Evolutionary conservation across 1,140 invertebrate species (phyloP), one percentile per base, ranked within the genome.

Genomic region (Drosophila neocordata): DNA sequence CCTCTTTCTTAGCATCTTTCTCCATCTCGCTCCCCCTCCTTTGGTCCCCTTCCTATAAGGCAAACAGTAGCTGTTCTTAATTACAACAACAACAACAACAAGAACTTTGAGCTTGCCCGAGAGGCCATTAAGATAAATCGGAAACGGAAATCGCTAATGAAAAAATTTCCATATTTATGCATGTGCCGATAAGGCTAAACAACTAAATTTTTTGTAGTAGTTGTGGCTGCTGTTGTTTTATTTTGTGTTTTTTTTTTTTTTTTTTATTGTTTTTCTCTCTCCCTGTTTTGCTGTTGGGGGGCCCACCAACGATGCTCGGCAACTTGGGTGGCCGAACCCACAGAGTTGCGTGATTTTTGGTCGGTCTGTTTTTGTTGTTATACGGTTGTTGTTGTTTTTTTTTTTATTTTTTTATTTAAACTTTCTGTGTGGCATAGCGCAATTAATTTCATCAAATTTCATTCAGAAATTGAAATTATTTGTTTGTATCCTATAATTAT

Each of bases 61-160:
- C 15, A 85, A 85, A 85, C 82, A 64, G 82, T 88, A 88, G 83
- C 82, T 35, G 60, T 57, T 82, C 83, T 88, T 87, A 87, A 87
- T 87, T 87, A 87, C 87, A 90, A 89, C 66, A 89, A 71, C 70
- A 75, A 55, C 72, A 80, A 24, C 18, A 53, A 52, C 11, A 18
- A 15, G 12, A 57, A 20, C 9, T 34, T 57, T 60, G 51, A 63
- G 59, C 69, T 35, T 55, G 64, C 35, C 63, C 41, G 8, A 48
- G 44, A 4, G 65, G 37, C 68, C 78, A 85, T 82, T 82, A 78
- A 88, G 82, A 87, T 87, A 87, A 88, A 87, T 87, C 83, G 83
- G 83, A 87, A 87, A 87, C 83, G 83, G 83, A 87, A 88, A 87
- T 88, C 79, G 79, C 83, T 87, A 87, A 87, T 87, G 83, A 87